These are phyloP conservation scores for Falco berigora DNA, from an alignment of 2,797 vertebrate genomes.

Conservation along the genomic window DNA sequence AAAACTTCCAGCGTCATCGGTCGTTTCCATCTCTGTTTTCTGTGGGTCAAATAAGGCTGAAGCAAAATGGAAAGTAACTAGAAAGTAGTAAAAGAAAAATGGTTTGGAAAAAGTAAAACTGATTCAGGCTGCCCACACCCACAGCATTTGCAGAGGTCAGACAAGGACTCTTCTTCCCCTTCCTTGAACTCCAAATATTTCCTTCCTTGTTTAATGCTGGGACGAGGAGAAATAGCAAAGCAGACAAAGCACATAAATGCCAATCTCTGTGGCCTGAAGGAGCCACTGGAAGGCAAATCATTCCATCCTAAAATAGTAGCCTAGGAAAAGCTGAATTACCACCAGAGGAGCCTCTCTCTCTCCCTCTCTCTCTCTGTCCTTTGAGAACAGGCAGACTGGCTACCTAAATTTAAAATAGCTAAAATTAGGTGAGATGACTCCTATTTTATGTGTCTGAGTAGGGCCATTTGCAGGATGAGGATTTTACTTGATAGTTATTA, in stretches of 20 bases:
- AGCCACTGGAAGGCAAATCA: slow-evolving; percentile 14
- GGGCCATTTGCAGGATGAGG: neutral
- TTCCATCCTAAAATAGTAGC: slow-evolving; percentile 43
- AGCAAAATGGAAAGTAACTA: slow-evolving; percentile 55
- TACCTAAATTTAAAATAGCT: slow-evolving; percentile 13
- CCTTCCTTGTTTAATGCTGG: slow-evolving; percentile 30
- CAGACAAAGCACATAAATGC: slow-evolving; percentile 27
- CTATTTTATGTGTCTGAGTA: neutral
- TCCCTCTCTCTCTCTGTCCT: neutral
- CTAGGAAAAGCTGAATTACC: slow-evolving; percentile 18
- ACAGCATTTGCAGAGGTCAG: slow-evolving; percentile 46
- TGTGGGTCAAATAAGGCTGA: slow-evolving; percentile 48
- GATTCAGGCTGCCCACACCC: slow-evolving; percentile 43
- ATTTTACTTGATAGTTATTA: neutral
- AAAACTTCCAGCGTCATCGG: neutral
- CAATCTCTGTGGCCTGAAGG: neutral
- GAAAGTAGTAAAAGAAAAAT: slow-evolving; percentile 52
- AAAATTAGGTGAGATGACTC: neutral
- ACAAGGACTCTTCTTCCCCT: slow-evolving; percentile 44
- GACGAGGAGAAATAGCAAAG: slow-evolving; percentile 27
- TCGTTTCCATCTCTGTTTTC: neutral
- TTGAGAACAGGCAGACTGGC: neutral
- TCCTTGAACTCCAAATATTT: slow-evolving; percentile 53
- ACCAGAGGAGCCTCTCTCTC: neutral
- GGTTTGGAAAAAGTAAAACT: slow-evolving; percentile 20